Conservation (phyloP, 2,888 invertebrate species). For the Mycogona germanica region DNA sequence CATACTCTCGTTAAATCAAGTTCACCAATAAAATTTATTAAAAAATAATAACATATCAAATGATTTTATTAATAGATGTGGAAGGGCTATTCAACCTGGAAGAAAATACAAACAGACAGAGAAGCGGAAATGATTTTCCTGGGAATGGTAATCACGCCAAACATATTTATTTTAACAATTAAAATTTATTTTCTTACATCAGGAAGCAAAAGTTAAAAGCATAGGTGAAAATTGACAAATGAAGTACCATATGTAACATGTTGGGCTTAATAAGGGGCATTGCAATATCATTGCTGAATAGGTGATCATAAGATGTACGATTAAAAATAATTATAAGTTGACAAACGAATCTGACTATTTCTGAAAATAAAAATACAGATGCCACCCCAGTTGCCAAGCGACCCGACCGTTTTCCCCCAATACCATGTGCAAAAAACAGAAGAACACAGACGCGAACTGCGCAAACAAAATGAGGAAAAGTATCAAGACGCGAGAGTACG, state of each 20-base stretch:
- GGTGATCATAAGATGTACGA: too few relatives aligned
- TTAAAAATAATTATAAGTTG: conserved; percentile 37
- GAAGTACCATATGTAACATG: too few relatives aligned
- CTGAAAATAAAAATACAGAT: not conserved
- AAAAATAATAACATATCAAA: too few relatives aligned
- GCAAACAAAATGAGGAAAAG: conserved; percentile 51
- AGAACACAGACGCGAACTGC: conserved; percentile 46
- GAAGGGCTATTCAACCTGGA: conserved; percentile 63
- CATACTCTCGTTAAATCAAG: too few relatives aligned
- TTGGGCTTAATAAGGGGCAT: too few relatives aligned
- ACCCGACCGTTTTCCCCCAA: not conserved
- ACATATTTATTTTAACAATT: not conserved
- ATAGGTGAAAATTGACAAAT: too few relatives aligned
- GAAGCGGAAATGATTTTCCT: conserved; percentile 77
- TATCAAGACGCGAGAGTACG: conserved; percentile 53
- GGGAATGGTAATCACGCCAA: conserved; percentile 49
- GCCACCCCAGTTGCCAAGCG: not conserved
- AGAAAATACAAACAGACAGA: conserved; percentile 55
- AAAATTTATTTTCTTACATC: not conserved
- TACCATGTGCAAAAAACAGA: not conserved
- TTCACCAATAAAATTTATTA: too few relatives aligned
- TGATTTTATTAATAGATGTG: too few relatives aligned
- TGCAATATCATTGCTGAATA: too few relatives aligned
- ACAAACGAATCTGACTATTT: conserved; percentile 25
- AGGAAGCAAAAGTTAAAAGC: too few relatives aligned